Evolutionary conservation across 2,797 vertebrate species (phyloP).

Genomic region (Amniataba percoides): DNA sequence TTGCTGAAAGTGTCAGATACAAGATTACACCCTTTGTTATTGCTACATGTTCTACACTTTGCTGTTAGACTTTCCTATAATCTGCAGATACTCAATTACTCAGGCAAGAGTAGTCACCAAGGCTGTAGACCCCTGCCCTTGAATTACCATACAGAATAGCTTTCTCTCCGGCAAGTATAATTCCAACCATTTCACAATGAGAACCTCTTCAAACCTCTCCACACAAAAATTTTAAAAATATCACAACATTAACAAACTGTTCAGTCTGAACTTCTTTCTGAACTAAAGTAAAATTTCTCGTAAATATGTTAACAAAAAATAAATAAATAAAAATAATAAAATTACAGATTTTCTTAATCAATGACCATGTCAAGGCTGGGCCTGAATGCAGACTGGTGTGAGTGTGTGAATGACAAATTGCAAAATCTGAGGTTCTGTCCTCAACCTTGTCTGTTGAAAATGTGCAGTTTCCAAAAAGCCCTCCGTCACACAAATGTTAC

Average conservation of each 20-base stretch:
- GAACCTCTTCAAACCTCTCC: slow-evolving; percentile 3
- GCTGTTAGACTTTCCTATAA: neutral
- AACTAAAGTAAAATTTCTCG: slow-evolving; percentile 22
- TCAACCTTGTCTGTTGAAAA: slow-evolving; percentile 13
- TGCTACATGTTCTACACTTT: neutral
- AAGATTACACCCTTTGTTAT: neutral
- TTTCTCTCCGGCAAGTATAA: slow-evolving; percentile 20
- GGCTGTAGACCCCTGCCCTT: slow-evolving; percentile 20
- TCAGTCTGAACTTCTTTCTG: slow-evolving; percentile 2
- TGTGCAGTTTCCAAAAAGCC: neutral
- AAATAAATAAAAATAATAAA: neutral
- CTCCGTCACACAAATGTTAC: neutral
- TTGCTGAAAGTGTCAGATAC: neutral
- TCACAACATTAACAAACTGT: neutral
- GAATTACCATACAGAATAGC: slow-evolving; percentile 23
- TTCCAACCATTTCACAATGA: slow-evolving; percentile 18
- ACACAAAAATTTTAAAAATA: neutral
- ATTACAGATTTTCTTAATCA: slow-evolving; percentile 9
- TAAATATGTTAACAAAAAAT: neutral
- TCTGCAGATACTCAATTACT: slow-evolving; percentile 16
- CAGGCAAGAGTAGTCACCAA: slow-evolving; percentile 7
- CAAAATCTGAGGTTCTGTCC: slow-evolving; percentile 38
- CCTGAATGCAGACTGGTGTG: slow-evolving; percentile 58
- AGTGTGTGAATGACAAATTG: slow-evolving; percentile 43
- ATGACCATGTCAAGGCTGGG: slow-evolving; percentile 42